These are phyloP conservation scores for Enoplosus armatus DNA, from an alignment of 2,797 vertebrate genomes.

Conservation along the genomic window DNA sequence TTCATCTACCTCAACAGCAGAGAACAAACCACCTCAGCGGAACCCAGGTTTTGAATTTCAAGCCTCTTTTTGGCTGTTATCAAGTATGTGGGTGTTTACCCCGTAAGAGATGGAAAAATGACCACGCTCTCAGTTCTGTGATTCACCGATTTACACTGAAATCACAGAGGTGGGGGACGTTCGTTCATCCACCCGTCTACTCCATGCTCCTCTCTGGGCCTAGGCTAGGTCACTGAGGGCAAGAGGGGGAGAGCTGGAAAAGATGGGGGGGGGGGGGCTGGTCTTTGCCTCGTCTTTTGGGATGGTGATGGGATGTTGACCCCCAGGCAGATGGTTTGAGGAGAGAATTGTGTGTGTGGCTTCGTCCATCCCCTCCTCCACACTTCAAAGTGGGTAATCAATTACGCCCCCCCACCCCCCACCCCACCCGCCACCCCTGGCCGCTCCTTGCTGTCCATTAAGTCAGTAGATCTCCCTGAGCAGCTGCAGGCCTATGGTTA, in stretches of 20 bases:
- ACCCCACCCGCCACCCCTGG: neutral
- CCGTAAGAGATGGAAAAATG: neutral
- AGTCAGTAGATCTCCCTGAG: conserved; percentile 58
- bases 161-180: neutral
- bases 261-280: conserved; percentile 13
- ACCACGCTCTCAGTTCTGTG: neutral
- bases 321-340: conserved; percentile 48
- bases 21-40: neutral
- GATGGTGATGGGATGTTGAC: conserved; percentile 46
- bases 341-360: conserved; percentile 20
- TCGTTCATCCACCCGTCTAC: neutral
- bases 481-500: conserved; percentile 45
- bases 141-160: conserved; percentile 1
- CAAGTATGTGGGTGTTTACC: neutral
- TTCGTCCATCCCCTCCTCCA: conserved; percentile 49
- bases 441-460: conserved; percentile 25
- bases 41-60: neutral
- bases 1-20: neutral
- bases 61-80: neutral
- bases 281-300: conserved; percentile 32
- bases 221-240: conserved; percentile 10
- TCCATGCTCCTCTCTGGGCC: conserved; percentile 7
- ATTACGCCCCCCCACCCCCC: conserved; percentile 61
- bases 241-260: neutral
- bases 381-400: conserved; percentile 63